Evolutionary conservation across 2,797 vertebrate species (phyloP).

Genomic region (Mormyrops attenuatus): DNA sequence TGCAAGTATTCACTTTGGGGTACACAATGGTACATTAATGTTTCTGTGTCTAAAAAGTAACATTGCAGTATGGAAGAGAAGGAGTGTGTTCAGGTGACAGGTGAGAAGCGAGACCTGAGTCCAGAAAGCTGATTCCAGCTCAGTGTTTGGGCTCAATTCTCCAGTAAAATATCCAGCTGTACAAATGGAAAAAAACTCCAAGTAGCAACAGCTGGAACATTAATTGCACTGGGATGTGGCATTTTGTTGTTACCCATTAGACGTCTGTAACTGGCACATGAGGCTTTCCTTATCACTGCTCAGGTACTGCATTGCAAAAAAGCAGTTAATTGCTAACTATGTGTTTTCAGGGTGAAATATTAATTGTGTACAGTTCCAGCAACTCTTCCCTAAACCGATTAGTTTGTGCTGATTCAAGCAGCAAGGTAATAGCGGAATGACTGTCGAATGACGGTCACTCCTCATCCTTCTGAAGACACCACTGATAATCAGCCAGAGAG

Average conservation of each 20-base stretch:
- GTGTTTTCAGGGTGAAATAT: background rate
- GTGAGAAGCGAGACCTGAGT: background rate
- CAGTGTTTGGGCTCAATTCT: background rate
- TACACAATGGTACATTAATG: background rate
- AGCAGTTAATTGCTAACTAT: background rate
- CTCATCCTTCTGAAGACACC: background rate
- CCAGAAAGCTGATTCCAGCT: background rate
- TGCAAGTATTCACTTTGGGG: background rate
- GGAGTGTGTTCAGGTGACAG: background rate
- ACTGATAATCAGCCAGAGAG: background rate
- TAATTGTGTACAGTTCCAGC: background rate
- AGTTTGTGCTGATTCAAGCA: background rate
- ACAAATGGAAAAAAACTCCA: background rate
- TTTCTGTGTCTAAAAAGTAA: background rate
- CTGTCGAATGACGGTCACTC: background rate
- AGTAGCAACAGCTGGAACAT: background rate
- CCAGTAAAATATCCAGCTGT: background rate
- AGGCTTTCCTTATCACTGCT: background rate
- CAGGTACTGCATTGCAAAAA: background rate
- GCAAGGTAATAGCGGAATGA: no score
- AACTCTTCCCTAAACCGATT: background rate
- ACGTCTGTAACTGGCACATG: background rate
- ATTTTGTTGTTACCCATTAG: background rate
- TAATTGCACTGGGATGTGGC: background rate
- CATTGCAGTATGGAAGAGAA: background rate